Conservation (phyloP, 2,888 invertebrate species). For the Sphaerophoria taeniata region DNA sequence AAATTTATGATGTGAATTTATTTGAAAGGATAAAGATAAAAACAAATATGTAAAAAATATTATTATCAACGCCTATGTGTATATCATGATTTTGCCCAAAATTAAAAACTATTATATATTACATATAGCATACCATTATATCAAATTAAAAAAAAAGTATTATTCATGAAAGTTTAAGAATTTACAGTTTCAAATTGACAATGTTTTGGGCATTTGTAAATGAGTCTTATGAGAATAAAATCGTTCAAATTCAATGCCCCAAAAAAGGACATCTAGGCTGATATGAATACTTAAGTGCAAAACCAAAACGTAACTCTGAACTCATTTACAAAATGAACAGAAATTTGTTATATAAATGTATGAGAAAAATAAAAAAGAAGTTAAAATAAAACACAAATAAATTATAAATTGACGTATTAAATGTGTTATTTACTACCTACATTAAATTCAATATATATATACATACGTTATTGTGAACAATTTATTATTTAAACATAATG, state of each 20-base stretch:
- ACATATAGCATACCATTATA: constrained; percentile 25
- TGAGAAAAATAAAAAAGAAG: constrained; percentile 22
- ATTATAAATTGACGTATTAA: constrained; percentile 66
- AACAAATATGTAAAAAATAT: constrained; percentile 31
- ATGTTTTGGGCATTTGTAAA: constrained; percentile 31
- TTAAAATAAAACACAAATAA: constrained; percentile 40
- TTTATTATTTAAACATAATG: constrained; percentile 45
- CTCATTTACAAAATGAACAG: constrained; percentile 39
- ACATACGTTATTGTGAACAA: constrained; percentile 56
- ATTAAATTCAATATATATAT: constrained; percentile 61
- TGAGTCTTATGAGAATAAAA: neutral
- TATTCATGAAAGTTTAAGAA: constrained; percentile 53
- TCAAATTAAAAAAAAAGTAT: constrained; percentile 31
- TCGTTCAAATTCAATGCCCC: neutral
- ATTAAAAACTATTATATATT: constrained; percentile 9
- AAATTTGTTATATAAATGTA: constrained; percentile 35
- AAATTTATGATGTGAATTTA: constrained; percentile 53
- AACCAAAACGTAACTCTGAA: neutral
- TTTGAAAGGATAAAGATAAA: constrained; percentile 28
- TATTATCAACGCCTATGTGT: constrained; percentile 56
- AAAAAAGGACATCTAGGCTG: too few relatives aligned
- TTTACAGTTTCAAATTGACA: constrained; percentile 45
- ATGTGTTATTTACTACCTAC: constrained; percentile 66
- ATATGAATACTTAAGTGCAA: neutral
- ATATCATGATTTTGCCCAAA: constrained; percentile 56